phyloP scores from a whole-genome alignment of 2,888 invertebrate species.

The Hirudinaria manillensis region DNA sequence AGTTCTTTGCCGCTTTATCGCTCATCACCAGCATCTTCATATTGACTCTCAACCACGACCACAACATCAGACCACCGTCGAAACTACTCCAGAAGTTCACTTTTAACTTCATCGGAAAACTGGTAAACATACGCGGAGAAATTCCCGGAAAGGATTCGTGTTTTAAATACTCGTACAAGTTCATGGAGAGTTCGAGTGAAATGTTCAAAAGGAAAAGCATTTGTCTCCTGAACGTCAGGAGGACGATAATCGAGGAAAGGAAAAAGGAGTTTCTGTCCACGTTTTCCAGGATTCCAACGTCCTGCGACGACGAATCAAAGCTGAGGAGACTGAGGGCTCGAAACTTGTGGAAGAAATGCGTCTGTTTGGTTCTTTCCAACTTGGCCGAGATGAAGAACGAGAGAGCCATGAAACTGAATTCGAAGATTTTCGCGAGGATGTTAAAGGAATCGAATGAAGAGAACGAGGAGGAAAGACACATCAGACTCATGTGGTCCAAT shows the following conservation, averaged over 20 bases:
- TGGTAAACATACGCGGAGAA: not conserved
- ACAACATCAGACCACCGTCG: slow-evolving; percentile 16
- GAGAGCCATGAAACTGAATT: not conserved
- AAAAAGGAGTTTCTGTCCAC: not conserved
- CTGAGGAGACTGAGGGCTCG: not conserved
- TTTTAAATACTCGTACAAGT: not conserved
- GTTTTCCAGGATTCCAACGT: not conserved
- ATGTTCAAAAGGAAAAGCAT: not conserved
- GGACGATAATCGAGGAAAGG: not conserved
- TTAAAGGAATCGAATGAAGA: not conserved
- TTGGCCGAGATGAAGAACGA: not conserved
- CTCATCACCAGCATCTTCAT: slow-evolving; percentile 22
- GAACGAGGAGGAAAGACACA: not conserved
- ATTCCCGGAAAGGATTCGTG: not conserved
- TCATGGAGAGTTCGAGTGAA: not conserved
- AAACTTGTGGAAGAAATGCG: not conserved
- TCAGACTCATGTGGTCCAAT: not conserved
- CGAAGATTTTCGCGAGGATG: not conserved
- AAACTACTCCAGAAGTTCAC: not conserved
- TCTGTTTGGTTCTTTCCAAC: not conserved
- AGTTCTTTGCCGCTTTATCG: slow-evolving; percentile 21
- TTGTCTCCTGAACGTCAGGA: not conserved
- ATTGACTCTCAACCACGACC: slow-evolving; percentile 5
- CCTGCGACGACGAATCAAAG: not conserved
- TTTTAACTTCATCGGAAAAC: slow-evolving; percentile 15